phyloP scores from a whole-genome alignment of 2,113 vertebrate species.

The Plecturocebus donacophilus region DNA sequence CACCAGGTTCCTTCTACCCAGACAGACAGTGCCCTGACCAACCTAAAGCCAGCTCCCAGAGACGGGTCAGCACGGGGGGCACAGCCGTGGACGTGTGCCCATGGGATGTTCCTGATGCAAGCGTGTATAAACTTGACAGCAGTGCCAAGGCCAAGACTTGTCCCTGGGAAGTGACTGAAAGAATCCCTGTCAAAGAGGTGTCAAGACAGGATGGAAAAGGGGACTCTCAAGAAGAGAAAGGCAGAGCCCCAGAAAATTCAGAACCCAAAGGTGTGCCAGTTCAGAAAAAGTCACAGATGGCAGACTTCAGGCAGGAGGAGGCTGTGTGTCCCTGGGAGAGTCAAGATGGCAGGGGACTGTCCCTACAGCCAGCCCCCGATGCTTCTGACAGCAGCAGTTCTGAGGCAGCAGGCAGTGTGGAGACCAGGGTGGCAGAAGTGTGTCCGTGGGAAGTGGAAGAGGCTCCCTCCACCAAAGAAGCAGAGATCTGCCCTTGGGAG shows the following conservation, averaged over 20 bases:
- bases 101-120: not conserved
- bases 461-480: conserved; percentile 57
- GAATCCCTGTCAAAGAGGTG: not conserved
- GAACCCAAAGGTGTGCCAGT: not conserved
- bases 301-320: not conserved
- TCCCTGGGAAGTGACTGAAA: conserved; percentile 64
- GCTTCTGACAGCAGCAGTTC: not conserved
- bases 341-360: not conserved
- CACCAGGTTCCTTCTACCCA: not conserved
- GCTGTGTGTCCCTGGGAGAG: conserved; percentile 42
- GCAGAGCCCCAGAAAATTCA: not conserved
- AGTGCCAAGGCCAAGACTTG: conserved; percentile 49
- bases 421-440: conserved; percentile 42
- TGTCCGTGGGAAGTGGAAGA: conserved; percentile 79
- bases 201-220: not conserved
- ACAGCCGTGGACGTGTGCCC: conserved; percentile 36
- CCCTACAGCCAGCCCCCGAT: not conserved
- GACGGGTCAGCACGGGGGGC: not conserved
- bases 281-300: conserved; percentile 28
- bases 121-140: not conserved
- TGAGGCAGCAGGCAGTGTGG: conserved; percentile 15
- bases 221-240: not conserved
- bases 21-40: not conserved
- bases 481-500: conserved; percentile 90
- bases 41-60: conserved; percentile 1